Conservation (phyloP, 2,888 invertebrate genomes). For the Catocala nupta region DNA sequence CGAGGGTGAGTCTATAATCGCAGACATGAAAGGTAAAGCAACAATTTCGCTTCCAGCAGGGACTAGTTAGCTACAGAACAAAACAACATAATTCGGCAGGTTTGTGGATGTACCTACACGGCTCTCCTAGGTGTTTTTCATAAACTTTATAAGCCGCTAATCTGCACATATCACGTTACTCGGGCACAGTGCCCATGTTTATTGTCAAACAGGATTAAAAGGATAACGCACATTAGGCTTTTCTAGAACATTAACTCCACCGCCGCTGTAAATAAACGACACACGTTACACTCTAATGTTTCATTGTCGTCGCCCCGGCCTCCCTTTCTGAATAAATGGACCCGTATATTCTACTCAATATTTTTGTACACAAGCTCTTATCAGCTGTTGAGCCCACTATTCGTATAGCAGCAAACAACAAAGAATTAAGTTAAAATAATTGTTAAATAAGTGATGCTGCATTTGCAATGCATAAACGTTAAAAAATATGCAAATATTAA, state of each 20-base stretch:
- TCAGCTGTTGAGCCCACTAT: conserved; percentile 16
- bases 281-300: conserved; percentile 70
- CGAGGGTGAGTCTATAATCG: conserved; percentile 9
- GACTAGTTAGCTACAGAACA: conserved; percentile 22
- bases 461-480: too few relatives aligned
- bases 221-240: conserved; percentile 72
- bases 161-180: conserved; percentile 62
- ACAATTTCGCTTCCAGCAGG: neutral
- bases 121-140: conserved; percentile 54
- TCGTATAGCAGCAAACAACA: neutral
- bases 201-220: conserved; percentile 75
- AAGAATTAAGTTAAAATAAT: neutral
- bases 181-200: conserved; percentile 64
- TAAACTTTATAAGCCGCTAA: conserved; percentile 65
- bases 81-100: conserved; percentile 22
- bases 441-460: too few relatives aligned
- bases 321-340: conserved; percentile 55
- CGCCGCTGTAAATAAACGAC: conserved; percentile 68
- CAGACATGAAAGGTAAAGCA: conserved; percentile 4
- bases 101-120: conserved; percentile 13
- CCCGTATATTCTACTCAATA: conserved; percentile 49
- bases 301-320: conserved; percentile 65
- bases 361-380: conserved; percentile 36
- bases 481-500: too few relatives aligned
- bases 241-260: conserved; percentile 74